A percentile compares a stretch with the other conserved stretches of the same genome.
phyloP scores from a whole-genome alignment of 1,140 invertebrate genomes.

The Halotydeus destructor region DNA sequence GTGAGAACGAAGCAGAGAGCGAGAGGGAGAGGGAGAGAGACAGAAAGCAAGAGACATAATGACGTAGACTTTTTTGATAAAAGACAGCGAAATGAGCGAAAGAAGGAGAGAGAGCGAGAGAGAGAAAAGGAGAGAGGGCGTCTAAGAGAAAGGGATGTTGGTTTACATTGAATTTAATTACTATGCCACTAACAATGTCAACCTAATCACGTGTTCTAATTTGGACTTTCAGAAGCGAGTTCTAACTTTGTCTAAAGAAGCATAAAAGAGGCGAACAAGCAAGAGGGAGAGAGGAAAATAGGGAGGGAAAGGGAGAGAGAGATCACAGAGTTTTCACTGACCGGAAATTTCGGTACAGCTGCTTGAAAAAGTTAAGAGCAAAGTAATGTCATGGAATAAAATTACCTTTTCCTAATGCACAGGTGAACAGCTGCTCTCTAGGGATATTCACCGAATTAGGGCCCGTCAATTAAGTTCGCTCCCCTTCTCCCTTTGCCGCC shows the following conservation, averaged over 20 bases:
- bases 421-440: background rate
- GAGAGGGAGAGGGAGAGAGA: background rate
- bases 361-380: background rate
- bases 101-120: background rate
- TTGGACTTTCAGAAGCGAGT: background rate
- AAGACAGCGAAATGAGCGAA: background rate
- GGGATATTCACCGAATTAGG: background rate
- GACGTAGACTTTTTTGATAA: background rate
- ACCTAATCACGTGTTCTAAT: background rate
- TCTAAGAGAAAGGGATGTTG: background rate
- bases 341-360: background rate
- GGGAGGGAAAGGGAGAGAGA: background rate
- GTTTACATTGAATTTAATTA: background rate
- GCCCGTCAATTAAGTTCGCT: background rate
- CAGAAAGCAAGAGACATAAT: background rate
- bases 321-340: background rate
- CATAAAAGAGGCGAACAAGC: background rate
- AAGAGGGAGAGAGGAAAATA: background rate
- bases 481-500: too few relatives aligned
- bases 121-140: background rate
- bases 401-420: background rate
- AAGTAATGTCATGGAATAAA: background rate
- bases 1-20: constrained; percentile 1
- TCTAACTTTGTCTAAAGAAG: background rate
- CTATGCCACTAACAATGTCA: background rate